Evolutionary conservation across 2,797 vertebrate genomes (phyloP).

Genomic region (Pangasius djambal): DNA sequence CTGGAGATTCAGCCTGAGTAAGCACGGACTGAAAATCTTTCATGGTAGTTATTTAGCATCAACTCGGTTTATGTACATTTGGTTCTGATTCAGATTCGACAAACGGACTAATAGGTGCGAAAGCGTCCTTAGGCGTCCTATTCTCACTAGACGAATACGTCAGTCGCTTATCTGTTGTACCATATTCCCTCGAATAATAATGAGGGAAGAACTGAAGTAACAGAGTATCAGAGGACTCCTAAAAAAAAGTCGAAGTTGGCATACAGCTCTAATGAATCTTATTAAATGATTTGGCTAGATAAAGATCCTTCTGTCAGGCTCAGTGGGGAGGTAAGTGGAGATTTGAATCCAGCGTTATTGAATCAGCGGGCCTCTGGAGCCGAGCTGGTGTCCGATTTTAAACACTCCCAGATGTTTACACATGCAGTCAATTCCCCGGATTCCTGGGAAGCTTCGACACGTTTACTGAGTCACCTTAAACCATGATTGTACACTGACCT

Average conservation of each 20-base stretch:
- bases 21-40: not conserved
- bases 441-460: not conserved
- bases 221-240: not conserved
- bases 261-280: not conserved
- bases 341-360: conserved; percentile 29
- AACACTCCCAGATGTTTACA: conserved; percentile 59
- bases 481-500: not conserved
- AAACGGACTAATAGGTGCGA: not conserved
- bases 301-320: conserved; percentile 3
- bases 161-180: not conserved
- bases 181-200: not conserved
- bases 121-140: not conserved
- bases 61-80: not conserved
- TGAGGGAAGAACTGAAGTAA: not conserved
- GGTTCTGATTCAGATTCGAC: not conserved
- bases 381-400: conserved; percentile 48
- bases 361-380: conserved; percentile 41
- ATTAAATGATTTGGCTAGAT: not conserved
- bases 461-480: conserved; percentile 21
- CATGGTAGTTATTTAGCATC: not conserved
- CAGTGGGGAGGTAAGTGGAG: conserved; percentile 17
- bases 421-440: conserved; percentile 37
- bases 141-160: not conserved
- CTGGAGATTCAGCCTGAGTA: not conserved
- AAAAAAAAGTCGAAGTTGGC: not conserved